Base-by-base conservation (phyloP, 2,113 vertebrate genomes). In the Triplophysa siluroides region DNA sequence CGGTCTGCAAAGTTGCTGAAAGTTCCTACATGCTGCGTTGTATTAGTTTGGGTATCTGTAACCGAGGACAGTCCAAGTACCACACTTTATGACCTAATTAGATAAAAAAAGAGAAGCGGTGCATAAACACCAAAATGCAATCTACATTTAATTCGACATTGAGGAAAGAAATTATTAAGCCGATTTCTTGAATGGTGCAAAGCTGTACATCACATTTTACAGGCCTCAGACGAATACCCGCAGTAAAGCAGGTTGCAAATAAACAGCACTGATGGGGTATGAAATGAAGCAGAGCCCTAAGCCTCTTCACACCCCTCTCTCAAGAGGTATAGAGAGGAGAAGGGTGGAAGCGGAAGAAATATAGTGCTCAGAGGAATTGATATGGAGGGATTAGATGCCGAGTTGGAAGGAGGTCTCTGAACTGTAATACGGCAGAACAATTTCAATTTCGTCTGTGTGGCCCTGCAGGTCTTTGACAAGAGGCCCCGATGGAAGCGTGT, bases 191-290 rank as follows among this genome's bases (percentile, higher is more conserved):
- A 65, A 23, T 16, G 62, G 23, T 77, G 19, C 62, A 38, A 61
- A 75, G 58, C 9, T 4, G 5, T 75, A 62, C 41, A 75, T 77
- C 60, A 77, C 18, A 77, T 54, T 77, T 38, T 65, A 66, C 47
- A 8, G 75, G 24, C 19, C 47, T 26, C 62, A 52, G 62, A 64
- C 52, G 45, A 77, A 64, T 52, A 54, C n/a, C 43, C 43, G 10
- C 9, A 63, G 58, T 75, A 21, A n/a, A 76, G 60, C 41, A 19
- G 23, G 23, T 76, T 76, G 43, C 60, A 50, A 65, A 21, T 21
- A 77, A 52, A 64, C 45, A 65, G 45, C 60, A 65, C 45, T 65
- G 43, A 65, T 76, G 58, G 41, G 58, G 58, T 43, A 60, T 73
- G 71, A 60, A 60, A 73, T 60, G 71, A 60, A 74, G 71, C 38